These are phyloP conservation scores for Oxycera nigricornis DNA, from an alignment of 2,888 invertebrate species.

Conservation along the genomic window DNA sequence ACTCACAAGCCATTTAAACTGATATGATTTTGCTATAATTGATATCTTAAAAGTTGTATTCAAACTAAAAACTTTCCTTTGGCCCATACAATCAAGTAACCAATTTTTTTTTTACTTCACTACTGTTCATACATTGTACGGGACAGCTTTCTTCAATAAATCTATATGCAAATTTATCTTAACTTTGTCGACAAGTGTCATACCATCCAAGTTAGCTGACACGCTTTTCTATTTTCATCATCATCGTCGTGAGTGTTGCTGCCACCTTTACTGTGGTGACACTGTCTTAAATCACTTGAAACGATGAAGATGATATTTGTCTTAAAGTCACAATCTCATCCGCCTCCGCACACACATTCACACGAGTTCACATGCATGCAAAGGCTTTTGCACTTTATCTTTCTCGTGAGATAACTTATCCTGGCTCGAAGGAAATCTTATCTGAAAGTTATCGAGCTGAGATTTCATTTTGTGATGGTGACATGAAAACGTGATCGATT, in stretches of 20 bases:
- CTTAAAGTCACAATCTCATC: not conserved
- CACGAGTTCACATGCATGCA: not conserved
- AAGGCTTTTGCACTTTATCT: not conserved
- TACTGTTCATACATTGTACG: not conserved
- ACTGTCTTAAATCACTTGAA: not conserved
- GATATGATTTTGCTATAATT: no score
- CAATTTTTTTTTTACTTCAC: no score
- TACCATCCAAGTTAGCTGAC: not conserved
- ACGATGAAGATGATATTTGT: not conserved
- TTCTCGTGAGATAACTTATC: not conserved
- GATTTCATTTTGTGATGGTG: not conserved
- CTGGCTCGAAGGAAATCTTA: not conserved
- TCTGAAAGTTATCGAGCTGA: not conserved
- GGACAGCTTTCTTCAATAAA: not conserved
- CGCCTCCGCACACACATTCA: not conserved
- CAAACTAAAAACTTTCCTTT: no score
- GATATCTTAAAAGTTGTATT: no score
- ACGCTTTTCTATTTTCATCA: not conserved
- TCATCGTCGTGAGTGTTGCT: not conserved
- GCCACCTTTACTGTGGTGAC: not conserved
- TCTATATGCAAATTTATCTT: not conserved
- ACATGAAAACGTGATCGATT: not conserved
- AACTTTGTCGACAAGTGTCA: not conserved
- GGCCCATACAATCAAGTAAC: no score
- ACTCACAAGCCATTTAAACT: no score